A percentile compares a stretch with the other conserved stretches of the same genome.
Evolutionary conservation across 2,113 vertebrate genomes (phyloP).

Genomic region (Campylorhamphus procurvoides): DNA sequence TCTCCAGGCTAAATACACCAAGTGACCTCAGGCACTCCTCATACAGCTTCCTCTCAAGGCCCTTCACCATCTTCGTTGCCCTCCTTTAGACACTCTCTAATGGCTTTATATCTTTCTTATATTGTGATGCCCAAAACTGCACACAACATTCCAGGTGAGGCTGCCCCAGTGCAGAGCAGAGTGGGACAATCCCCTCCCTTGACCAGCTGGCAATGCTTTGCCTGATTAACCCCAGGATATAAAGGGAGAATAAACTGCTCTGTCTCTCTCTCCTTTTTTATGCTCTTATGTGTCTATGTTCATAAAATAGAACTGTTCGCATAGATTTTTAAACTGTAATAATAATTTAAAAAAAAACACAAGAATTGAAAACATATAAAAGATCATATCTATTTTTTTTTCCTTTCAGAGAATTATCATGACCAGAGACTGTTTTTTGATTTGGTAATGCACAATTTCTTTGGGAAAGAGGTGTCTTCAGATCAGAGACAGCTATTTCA

Average conservation of each 20-base stretch:
- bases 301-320: not conserved
- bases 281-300: not conserved
- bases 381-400: fast-evolving
- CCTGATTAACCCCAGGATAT: not conserved
- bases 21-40: not conserved
- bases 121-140: not conserved
- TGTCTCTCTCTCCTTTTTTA: not conserved
- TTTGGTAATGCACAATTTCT: not conserved
- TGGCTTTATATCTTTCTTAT: not conserved
- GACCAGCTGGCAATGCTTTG: not conserved
- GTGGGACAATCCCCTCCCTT: not conserved
- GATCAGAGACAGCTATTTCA: not conserved
- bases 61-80: not conserved
- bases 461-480: not conserved
- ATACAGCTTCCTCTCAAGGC: not conserved
- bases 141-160: not conserved
- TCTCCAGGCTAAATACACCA: not conserved
- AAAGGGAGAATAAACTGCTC: not conserved
- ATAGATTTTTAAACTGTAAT: not conserved
- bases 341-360: not conserved
- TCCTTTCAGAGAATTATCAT: not conserved
- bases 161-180: not conserved
- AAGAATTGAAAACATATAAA: not conserved
- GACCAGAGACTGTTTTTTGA: not conserved
- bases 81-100: not conserved